Evolutionary conservation across 2,113 vertebrate genomes (phyloP), one percentile per base, ranked within the genome.

Genomic region (Cyphomyrus discorhynchus): DNA sequence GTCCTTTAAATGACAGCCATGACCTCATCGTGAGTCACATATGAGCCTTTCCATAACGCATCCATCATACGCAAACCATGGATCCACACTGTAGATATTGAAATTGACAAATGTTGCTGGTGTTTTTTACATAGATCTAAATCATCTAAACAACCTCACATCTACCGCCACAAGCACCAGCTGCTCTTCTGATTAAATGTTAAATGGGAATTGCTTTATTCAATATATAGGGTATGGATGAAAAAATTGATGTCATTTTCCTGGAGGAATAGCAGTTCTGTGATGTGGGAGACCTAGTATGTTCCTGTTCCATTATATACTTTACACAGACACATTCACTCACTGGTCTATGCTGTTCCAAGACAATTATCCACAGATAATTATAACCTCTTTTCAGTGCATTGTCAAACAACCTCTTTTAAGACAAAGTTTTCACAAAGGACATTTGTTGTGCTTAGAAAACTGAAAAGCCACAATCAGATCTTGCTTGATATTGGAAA

Each of bases 301-400:
- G 39, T 39, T 39, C 74, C 35, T 2, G 15, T 77, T 7, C 70
- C 74, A 80, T 80, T 42, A 42, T 42, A 42, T 80, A 80, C 74
- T 42, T 80, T 42, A 80, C 74, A 42, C 35, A 80, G 35, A 80
- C 74, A 42, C 74, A 39, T 80, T 42, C 15, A 19, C 17, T 80
- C 35, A 15, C 74, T 19, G 31, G 13, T 19, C 74, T 39, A 35
- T 39, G 74, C 74, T 80, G 13, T 42, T 80, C 13, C 31, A 5
- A 80, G 74, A 80, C 35, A 80, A 80, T 80, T 80, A 80, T 80
- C 74, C 74, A 80, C 35, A 80, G 74, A 80, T 80, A 80, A 80
- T 80, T 80, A 70, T 70, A 42, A 42, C 31, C 35, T 42, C 31
- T 42, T 42, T 42, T 80, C 35, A 80, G 5, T 17, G 35, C 35